phyloP scores from a whole-genome alignment of 2,888 invertebrate species.

The Idaea dimidiata region DNA sequence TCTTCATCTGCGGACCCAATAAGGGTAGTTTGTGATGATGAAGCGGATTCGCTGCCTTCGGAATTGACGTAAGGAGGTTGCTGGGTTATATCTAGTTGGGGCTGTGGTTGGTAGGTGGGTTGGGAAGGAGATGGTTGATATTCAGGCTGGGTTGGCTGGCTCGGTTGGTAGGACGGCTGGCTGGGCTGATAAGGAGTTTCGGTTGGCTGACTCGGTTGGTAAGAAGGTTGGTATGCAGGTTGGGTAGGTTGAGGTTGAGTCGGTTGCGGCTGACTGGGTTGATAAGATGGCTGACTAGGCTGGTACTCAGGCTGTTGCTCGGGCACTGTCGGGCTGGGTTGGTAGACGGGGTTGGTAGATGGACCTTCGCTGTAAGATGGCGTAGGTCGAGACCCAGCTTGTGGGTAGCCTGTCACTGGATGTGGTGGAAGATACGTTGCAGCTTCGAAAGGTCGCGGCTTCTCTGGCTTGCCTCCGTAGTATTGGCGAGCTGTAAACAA shows the following conservation, averaged over 20 bases:
- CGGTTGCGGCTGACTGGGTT: conserved; percentile 35
- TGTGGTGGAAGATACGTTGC: conserved; percentile 64
- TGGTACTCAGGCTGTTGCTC: conserved; percentile 35
- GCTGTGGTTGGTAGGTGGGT: conserved; percentile 19
- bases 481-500: conserved; percentile 83
- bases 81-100: conserved; percentile 30
- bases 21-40: conserved; percentile 26
- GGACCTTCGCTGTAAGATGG: conserved; percentile 66
- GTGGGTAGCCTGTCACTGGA: conserved; percentile 60
- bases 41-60: conserved; percentile 19
- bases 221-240: conserved; percentile 35
- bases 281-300: conserved; percentile 33
- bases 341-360: conserved; percentile 37
- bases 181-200: conserved; percentile 16
- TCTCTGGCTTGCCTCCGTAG: conserved; percentile 84
- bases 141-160: conserved; percentile 29
- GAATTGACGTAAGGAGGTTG: conserved; percentile 25
- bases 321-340: conserved; percentile 31
- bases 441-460: conserved; percentile 85
- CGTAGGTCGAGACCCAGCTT: conserved; percentile 64
- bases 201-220: conserved; percentile 35
- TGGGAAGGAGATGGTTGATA: conserved; percentile 13
- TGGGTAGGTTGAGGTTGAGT: conserved; percentile 37
- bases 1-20: conserved; percentile 60
- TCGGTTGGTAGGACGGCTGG: conserved; percentile 25